A percentile compares a stretch with the other conserved stretches of the same genome.
phyloP scores from a whole-genome alignment of 2,888 invertebrate genomes.

The Gryllus longicercus region DNA sequence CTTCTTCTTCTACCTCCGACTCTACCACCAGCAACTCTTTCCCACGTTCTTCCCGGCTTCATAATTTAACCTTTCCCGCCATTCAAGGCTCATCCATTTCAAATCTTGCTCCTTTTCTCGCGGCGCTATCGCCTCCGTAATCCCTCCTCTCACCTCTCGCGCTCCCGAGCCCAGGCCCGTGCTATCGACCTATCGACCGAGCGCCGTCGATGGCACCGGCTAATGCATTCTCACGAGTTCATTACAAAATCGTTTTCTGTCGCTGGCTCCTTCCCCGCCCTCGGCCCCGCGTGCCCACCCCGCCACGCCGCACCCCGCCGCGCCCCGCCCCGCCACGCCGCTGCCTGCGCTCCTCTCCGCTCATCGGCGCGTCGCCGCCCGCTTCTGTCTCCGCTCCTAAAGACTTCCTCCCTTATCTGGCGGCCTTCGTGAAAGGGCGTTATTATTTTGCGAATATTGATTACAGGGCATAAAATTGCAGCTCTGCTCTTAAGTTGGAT shows the following conservation, averaged over 20 bases:
- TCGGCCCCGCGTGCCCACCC: background rate
- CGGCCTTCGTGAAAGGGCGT: background rate
- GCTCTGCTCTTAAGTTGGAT: conserved; percentile 1
- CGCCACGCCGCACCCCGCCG: too few species aligned
- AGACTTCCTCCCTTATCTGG: background rate
- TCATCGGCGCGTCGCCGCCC: background rate
- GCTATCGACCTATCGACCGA: background rate
- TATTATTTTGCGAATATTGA: conserved; percentile 17
- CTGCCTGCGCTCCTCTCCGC: too few species aligned
- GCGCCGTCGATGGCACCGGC: background rate
- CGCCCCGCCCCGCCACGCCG: too few species aligned
- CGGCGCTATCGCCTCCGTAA: background rate
- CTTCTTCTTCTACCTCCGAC: too few species aligned
- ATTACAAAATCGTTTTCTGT: conserved; percentile 17
- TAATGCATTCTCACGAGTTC: conserved; percentile 17
- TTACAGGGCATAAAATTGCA: conserved; percentile 17
- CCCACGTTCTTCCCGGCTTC: background rate
- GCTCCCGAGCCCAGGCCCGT: background rate
- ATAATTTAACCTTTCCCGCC: conserved; percentile 10
- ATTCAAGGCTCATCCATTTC: background rate
- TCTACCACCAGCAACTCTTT: too few species aligned
- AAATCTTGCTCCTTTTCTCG: conserved; percentile 1
- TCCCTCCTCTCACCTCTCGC: background rate
- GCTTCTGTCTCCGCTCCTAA: conserved; percentile 5
- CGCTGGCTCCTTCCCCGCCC: background rate